Evolutionary conservation across 2,797 vertebrate genomes (phyloP).

Genomic region (Gambusia yucatana): DNA sequence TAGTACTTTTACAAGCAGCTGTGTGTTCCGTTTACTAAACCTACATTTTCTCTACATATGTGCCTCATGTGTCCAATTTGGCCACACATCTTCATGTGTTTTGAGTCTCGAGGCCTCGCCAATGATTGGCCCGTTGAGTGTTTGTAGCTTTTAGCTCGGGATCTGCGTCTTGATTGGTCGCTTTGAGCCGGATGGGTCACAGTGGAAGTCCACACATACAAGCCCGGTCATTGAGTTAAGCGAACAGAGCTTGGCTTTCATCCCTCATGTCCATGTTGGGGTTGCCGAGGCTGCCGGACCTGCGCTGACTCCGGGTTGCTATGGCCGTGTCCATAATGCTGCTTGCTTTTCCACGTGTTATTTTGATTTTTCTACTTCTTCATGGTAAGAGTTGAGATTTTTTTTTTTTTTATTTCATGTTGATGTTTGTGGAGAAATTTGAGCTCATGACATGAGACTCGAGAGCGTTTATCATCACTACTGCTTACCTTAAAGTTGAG

Average conservation of each 20-base stretch:
- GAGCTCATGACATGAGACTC: background rate
- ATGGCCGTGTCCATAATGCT: slow-evolving; percentile 61
- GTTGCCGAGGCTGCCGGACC: slow-evolving; percentile 49
- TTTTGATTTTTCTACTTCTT: slow-evolving; percentile 50
- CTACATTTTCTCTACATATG: slow-evolving; percentile 4
- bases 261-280: slow-evolving; percentile 62
- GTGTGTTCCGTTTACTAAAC: slow-evolving; percentile 4
- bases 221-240: slow-evolving; percentile 72
- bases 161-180: slow-evolving; percentile 80
- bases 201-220: slow-evolving; percentile 66
- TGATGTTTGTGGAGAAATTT: background rate
- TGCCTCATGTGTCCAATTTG: slow-evolving; percentile 20
- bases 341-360: slow-evolving; percentile 45
- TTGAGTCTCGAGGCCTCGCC: slow-evolving; percentile 25
- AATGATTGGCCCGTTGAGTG: slow-evolving; percentile 67
- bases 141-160: slow-evolving; percentile 69
- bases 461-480: background rate
- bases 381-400: slow-evolving; percentile 61
- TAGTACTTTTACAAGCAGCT: background rate
- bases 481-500: background rate
- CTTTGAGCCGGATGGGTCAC: slow-evolving; percentile 66
- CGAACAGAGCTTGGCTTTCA: slow-evolving; percentile 76
- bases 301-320: slow-evolving; percentile 48
- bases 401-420: background rate
- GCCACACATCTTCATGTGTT: slow-evolving; percentile 15